phyloP scores from a whole-genome alignment of 1,140 invertebrate species.

The Spodoptera litura region DNA sequence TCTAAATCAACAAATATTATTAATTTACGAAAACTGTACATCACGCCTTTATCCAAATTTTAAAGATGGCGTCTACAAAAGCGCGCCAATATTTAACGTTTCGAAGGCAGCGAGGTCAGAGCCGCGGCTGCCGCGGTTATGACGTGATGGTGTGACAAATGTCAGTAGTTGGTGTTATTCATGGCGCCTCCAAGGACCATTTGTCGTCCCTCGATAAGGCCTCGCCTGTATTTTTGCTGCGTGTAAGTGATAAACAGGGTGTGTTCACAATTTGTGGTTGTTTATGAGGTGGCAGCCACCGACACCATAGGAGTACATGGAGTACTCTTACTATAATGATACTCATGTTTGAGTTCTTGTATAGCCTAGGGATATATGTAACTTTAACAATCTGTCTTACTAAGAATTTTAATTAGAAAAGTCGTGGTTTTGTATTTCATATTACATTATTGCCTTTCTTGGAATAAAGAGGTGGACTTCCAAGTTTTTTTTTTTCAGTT shows the following conservation, averaged over 20 bases:
- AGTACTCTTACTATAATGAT: no score
- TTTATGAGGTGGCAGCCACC: neutral
- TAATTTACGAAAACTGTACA: neutral
- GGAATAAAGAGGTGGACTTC: no score
- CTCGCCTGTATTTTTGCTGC: constrained; percentile 15
- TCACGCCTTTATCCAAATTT: neutral
- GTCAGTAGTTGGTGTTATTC: constrained; percentile 63
- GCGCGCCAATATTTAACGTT: constrained; percentile 9
- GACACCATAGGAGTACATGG: no score
- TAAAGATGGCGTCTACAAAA: constrained; percentile 3
- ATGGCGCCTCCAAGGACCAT: constrained; percentile 61
- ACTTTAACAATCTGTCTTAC: no score
- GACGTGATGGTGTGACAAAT: constrained; percentile 68
- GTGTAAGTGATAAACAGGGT: constrained; percentile 5
- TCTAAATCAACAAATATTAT: no score
- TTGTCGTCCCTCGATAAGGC: constrained; percentile 61
- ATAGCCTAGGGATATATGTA: no score
- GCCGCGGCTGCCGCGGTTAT: constrained; percentile 47
- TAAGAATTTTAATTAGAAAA: no score
- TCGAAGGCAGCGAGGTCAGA: constrained; percentile 20
- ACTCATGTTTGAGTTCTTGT: no score
- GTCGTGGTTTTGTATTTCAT: no score
- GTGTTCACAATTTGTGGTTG: constrained; percentile 12
- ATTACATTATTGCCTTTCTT: no score
- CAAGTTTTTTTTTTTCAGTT: no score